These are phyloP conservation scores for Gymnocephalus cernua DNA, from an alignment of 2,113 vertebrate species.

Conservation along the genomic window DNA sequence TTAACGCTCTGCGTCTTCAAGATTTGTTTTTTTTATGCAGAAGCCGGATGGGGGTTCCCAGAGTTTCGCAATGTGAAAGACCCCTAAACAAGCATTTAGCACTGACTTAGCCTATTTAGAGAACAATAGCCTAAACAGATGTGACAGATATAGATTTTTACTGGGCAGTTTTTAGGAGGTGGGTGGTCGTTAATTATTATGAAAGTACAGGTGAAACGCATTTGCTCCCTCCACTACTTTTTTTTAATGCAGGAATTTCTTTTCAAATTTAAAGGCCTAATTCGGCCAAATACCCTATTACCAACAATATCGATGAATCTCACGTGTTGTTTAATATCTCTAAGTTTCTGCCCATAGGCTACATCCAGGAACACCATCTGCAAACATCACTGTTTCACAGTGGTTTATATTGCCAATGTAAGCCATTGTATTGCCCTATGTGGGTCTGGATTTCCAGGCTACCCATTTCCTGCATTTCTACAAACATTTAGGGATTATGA, in stretches of 20 bases:
- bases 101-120: neutral
- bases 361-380: neutral
- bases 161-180: neutral
- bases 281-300: neutral
- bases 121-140: conserved; percentile 11
- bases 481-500: no score
- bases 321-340: no score
- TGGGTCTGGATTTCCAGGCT: no score
- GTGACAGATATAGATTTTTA: conserved; percentile 33
- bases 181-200: conserved; percentile 9
- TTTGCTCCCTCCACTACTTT: neutral
- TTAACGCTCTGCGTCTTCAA: conserved; percentile 77
- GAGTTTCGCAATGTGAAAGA: conserved; percentile 41
- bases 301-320: neutral
- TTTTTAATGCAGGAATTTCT: neutral
- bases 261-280: neutral
- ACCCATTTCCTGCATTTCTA: no score
- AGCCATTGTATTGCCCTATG: neutral
- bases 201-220: conserved; percentile 23
- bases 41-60: conserved; percentile 62
- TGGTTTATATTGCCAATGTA: neutral
- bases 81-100: conserved; percentile 10
- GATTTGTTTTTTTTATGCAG: conserved; percentile 26
- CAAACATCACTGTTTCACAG: neutral
- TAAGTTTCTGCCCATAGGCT: neutral